Base-by-base conservation (phyloP, 1,140 invertebrate genomes). In the Cyphomyrmex costatus region DNA sequence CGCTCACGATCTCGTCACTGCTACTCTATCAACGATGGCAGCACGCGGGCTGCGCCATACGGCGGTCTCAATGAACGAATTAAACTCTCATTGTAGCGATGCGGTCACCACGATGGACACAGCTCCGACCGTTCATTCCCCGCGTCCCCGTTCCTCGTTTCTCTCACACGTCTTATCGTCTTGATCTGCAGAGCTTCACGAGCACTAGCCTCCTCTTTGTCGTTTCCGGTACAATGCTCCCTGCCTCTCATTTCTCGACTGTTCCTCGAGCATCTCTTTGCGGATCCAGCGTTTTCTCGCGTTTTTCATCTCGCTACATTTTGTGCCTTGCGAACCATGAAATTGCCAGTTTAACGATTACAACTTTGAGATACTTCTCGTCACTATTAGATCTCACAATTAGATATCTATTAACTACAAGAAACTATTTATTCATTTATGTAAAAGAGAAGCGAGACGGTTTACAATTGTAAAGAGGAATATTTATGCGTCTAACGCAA, bases 1-100 rank as follows among this genome's bases (percentile, higher is more conserved):
- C 4, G n/a, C 61, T 66, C 77, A 33, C 19, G 30, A 30, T 36
- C 61, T 33, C 24, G 19, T 51, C 21, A 2, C 51, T 42, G 51
- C 21, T 24, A 42, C 46, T 70, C 63, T 76, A 90, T 82, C 80
- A 85, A 49, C 76, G 36, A 33, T 68, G 46, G 30, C 60, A 84
- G 65, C 79, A 71, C 36, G 53, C 68, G 71, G 78, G 5, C 58
- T 68, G 65, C 70, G 76, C 63, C 76, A 66, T 85, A 85, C 49
- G 71, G 27, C 70, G 58, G 78, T 87, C 79, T 89, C 70, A 91
- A 91, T 87, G 89, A 91, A 89, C 87, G 85, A 91, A 90, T 91
- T 91, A 89, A 91, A 86, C 71, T 87, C 89, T 90, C 85, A 90
- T 90, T 90, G 87, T 63, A 24, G 42, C 76, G 68, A 86, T 80